Evolutionary conservation across 2,113 vertebrate species (phyloP), one percentile per base, ranked within the genome.

Genomic region (Vulpes vulpes): DNA sequence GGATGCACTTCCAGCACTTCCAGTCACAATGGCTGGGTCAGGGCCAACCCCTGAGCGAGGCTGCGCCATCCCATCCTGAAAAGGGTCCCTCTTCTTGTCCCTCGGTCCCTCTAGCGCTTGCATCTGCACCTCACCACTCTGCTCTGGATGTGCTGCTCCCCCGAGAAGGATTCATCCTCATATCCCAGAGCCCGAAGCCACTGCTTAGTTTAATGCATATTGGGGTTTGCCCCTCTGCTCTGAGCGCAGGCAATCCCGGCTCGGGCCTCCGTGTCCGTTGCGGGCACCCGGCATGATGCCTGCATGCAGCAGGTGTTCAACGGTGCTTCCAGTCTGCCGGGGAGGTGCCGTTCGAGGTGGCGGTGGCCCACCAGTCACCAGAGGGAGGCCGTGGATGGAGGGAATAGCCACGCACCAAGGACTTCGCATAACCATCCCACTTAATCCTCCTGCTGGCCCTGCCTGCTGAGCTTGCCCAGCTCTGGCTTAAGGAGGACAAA

Each of bases 141-240:
- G 79, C 67, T 67, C 11, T 3, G 22, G 55, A 8, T 15, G 0
- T 6, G 16, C 4, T 1, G 11, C 51, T n/a, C 59, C 59, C 57
- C 91, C 0, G 8, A 19, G 73, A 57, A 57, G 82, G n/a, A 25
- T 8, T 8, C 51, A 2, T 80, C 78, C 19, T 2, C 83, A 38
- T 2, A 9, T 11, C 20, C 88, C 53, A 17, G 62, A 62, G 73
- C 38, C 67, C 0, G 0, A 30, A 76, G 91, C 27, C 55, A 7
- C 30, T 1, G 0, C 8, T 43, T 22, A 15, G 55, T 6, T 59
- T 25, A 27, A 20, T 0, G 35, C 12, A 0, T 25, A 74, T 53
- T 0, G 0, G 0, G 11, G 49, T 30, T 51, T 35, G 12, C 32
- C 10, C 38, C 22, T 80, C 64, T 23, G 3, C 51, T 23, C 69